Conservation (phyloP, 2,888 invertebrate species). For the Philhelius pedissequus region DNA sequence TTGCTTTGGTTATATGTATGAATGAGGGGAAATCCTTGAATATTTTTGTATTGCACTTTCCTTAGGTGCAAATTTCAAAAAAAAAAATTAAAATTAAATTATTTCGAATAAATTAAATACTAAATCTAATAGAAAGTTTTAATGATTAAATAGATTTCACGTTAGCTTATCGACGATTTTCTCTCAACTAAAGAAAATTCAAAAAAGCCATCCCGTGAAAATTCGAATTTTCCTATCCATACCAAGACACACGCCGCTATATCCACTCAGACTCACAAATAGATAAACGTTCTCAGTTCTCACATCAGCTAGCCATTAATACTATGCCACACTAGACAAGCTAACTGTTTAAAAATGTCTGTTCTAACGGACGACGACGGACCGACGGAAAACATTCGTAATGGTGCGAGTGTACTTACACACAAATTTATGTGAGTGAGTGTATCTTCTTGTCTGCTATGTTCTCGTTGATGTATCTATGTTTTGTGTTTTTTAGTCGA, state of each 20-base stretch:
- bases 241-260: background rate
- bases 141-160: conserved; percentile 71
- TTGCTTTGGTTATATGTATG: conserved; percentile 30
- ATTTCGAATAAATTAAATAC: conserved; percentile 40
- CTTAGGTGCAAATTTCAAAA: conserved; percentile 33
- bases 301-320: conserved; percentile 45
- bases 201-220: conserved; percentile 73
- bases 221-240: conserved; percentile 69
- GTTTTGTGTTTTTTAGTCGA: background rate
- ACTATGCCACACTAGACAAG: conserved; percentile 16
- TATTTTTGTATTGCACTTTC: conserved; percentile 27
- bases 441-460: conserved; percentile 11
- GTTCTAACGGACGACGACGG: conserved; percentile 59
- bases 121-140: conserved; percentile 31
- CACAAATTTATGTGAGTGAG: conserved; percentile 58
- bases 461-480: conserved; percentile 6
- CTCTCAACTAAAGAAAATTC: conserved; percentile 79
- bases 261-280: conserved; percentile 35
- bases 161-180: conserved; percentile 79
- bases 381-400: conserved; percentile 61
- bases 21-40: background rate
- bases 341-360: conserved; percentile 30
- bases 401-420: conserved; percentile 60
- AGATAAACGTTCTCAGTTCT: background rate
- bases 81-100: background rate